Base-by-base conservation (phyloP, 2,888 invertebrate species). In the Axea sp. region DNA sequence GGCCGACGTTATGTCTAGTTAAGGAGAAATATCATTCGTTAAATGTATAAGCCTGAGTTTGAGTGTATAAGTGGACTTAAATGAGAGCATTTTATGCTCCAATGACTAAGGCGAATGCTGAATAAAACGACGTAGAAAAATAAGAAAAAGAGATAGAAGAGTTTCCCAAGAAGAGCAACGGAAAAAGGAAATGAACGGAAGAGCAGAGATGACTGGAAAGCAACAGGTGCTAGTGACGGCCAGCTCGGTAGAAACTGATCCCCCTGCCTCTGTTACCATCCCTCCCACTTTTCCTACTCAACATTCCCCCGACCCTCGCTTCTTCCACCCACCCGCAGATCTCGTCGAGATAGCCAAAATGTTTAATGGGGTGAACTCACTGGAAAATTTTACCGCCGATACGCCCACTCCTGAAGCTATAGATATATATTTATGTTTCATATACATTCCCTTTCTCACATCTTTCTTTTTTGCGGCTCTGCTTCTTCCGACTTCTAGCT, bases 281-380 rank as follows among this genome's bases (percentile, higher is more conserved):
- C 49, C 73, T 45, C 68, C 62, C 47, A 64, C 49, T 74, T 74
- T 69, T 74, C 64, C 65, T 74, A 60, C 69, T 74, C 74, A 60
- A 59, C 69, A 60, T 69, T 69, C 57, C 49, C 65, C 59, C 57
- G 17, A 11, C 35, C 12, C 81, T 67, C 78, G 77, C 77, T 78
- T 78, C 82, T 79, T 80, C 79, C 80, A 75, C 43, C 79, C 81
- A 77, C 65, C 73, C 53, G 68, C 72, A 71, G 76, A 76, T 76
- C 69, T 67, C 73, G 69, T 80, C 80, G 80, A 84, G 85, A 86
- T 84, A 86, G 84, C 81, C 83, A 83, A 85, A 84, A 86, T 85
- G 85, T 84, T 85, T 86, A 86, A 86, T 86, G 86, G 86, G 83
- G 86, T 86, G 86, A 86, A 86, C 84, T 86, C 86, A 80, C 77